These are phyloP conservation scores for Cephalopholis sonnerati DNA, from an alignment of 2,113 vertebrate genomes.

Conservation along the genomic window DNA sequence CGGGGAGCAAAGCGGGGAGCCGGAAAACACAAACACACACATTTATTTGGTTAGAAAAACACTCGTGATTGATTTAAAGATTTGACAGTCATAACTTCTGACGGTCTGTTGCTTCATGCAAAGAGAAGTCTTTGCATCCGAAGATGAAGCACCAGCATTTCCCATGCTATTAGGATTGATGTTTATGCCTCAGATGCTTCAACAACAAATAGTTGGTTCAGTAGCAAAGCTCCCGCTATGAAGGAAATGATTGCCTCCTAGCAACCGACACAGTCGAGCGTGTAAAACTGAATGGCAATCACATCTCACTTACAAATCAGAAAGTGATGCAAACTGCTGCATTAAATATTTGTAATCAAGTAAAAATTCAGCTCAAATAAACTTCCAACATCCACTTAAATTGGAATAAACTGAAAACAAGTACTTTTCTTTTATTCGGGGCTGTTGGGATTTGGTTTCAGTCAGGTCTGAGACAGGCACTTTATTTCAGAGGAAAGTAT, in stretches of 20 bases:
- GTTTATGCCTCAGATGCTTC: conserved; percentile 76
- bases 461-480: conserved; percentile 30
- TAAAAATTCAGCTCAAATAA: conserved; percentile 52
- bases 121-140: conserved; percentile 52
- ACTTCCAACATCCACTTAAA: conserved; percentile 38
- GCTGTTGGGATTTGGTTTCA: conserved; percentile 28
- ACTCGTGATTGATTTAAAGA: conserved; percentile 66
- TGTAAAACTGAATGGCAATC: conserved; percentile 71
- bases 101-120: conserved; percentile 64
- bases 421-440: conserved; percentile 5
- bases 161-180: conserved; percentile 73
- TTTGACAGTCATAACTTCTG: conserved; percentile 67
- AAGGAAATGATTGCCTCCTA: conserved; percentile 73
- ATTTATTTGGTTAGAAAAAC: conserved; percentile 58
- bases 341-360: conserved; percentile 78
- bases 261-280: conserved; percentile 61
- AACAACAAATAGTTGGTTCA: conserved; percentile 71
- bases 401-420: conserved; percentile 53
- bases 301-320: conserved; percentile 74
- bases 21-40: conserved; percentile 49
- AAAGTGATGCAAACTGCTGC: conserved; percentile 64
- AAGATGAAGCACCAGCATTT: conserved; percentile 62
- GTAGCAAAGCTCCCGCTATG: conserved; percentile 70
- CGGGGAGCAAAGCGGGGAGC: conserved; percentile 17
- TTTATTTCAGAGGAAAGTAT: conserved; percentile 57